Conservation (phyloP, 2,888 invertebrate species). For the Allygus modestus region DNA sequence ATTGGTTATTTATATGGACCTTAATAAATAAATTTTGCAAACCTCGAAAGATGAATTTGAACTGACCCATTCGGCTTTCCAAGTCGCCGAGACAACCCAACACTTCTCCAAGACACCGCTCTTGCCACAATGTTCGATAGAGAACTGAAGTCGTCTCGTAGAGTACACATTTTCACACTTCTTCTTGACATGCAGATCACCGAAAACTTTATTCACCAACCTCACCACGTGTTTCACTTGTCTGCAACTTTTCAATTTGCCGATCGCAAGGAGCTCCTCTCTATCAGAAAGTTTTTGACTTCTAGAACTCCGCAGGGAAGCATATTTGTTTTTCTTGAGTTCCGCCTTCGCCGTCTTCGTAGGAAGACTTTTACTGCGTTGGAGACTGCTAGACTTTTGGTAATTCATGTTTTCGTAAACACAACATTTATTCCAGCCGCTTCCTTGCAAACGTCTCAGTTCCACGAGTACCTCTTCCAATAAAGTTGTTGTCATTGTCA, state of each 20-base stretch:
- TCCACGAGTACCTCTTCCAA: constrained; percentile 19
- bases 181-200: not conserved
- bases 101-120: constrained; percentile 41
- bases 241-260: not conserved
- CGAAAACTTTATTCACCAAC: constrained; percentile 15
- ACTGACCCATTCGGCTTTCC: constrained; percentile 57
- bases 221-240: constrained; percentile 19
- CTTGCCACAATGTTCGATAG: not conserved
- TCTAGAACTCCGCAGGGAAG: not conserved
- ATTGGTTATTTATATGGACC: too few species aligned
- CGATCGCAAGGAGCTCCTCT: not conserved
- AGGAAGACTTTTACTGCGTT: constrained; percentile 31
- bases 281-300: not conserved
- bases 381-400: not conserved
- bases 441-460: constrained; percentile 13
- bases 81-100: constrained; percentile 34
- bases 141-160: constrained; percentile 44
- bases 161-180: constrained; percentile 10
- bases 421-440: constrained; percentile 17
- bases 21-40: too few species aligned
- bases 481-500: constrained; percentile 17
- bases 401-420: not conserved
- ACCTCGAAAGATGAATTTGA: not conserved
- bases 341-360: not conserved
- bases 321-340: not conserved